Evolutionary conservation across 2,797 vertebrate species (phyloP), one percentile per base, ranked within the genome.

Genomic region (Chrysocyon brachyurus): DNA sequence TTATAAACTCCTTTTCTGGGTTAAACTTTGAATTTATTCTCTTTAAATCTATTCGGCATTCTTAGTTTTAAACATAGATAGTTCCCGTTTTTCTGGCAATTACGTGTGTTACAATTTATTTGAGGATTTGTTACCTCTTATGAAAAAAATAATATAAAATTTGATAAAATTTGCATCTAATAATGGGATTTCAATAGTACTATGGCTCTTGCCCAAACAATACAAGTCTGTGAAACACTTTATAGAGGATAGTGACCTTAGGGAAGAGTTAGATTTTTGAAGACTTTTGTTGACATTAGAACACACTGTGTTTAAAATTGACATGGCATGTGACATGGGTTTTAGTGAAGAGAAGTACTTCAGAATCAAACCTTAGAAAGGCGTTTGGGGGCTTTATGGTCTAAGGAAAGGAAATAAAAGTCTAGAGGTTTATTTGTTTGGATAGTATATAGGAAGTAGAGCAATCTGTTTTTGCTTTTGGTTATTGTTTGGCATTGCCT

Each of bases 21-120:
- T 93, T 96, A 84, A 92, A 75, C 54, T 91, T 57, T 87, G 26
- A 78, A 70, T 96, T 84, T 87, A 52, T 93, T 95, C 66, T 88
- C 66, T 95, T 90, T 83, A 90, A 73, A 75, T 88, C 10, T 94
- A 15, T 82, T 97, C 19, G 52, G 8, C 36, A n/a, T 88, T 95
- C 22, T 73, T 97, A n/a, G 54, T 96, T 96, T 90, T 73, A 95
- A 95, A 94, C 90, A 92, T 90, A 96, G 52, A 77, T 49, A 95
- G 24, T 82, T 90, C 6, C 12, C 40, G 61, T 57, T 94, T 97
- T 95, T 59, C 57, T 87, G 54, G 36, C 66, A 91, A 1, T 79
- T 93, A 19, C 63, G n/a, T 84, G 26, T 94, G 56, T 66, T 93
- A 70, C 4, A 56, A 93, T 93, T 96, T 96, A 78, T 91, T 94